These are phyloP conservation scores for Chloropsis cyanopogon DNA, from an alignment of 2,113 vertebrate genomes.

Conservation along the genomic window DNA sequence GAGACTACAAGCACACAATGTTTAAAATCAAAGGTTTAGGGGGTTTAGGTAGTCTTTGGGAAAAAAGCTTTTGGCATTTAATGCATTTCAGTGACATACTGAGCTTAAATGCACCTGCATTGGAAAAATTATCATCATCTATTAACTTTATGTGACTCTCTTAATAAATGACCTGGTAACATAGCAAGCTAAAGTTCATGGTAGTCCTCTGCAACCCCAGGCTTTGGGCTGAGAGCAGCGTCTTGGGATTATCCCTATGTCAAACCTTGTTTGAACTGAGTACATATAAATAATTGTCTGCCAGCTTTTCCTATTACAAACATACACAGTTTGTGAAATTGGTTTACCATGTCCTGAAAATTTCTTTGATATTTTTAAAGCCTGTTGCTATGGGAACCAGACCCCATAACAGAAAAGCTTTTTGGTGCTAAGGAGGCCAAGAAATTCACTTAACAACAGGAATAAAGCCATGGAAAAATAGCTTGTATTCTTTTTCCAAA, in stretches of 20 bases:
- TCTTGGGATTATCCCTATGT: background rate
- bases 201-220: background rate
- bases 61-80: background rate
- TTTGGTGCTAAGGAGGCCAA: background rate
- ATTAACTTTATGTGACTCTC: background rate
- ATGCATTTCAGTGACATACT: background rate
- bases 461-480: background rate
- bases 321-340: background rate
- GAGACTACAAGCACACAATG: background rate
- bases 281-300: background rate
- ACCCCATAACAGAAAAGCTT: constrained; percentile 9
- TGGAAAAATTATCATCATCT: background rate
- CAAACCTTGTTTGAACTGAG: background rate
- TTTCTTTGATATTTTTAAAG: constrained; percentile 41
- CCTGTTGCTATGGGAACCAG: background rate
- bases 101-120: background rate
- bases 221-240: background rate
- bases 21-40: background rate
- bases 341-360: constrained; percentile 19
- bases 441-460: background rate
- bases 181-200: background rate
- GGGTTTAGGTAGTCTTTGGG: background rate
- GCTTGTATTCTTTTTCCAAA: background rate
- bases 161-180: background rate
- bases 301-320: background rate